Evolutionary conservation across 2,797 vertebrate species (phyloP), one percentile per base, ranked within the genome.

Genomic region (Manis crassicaudata): DNA sequence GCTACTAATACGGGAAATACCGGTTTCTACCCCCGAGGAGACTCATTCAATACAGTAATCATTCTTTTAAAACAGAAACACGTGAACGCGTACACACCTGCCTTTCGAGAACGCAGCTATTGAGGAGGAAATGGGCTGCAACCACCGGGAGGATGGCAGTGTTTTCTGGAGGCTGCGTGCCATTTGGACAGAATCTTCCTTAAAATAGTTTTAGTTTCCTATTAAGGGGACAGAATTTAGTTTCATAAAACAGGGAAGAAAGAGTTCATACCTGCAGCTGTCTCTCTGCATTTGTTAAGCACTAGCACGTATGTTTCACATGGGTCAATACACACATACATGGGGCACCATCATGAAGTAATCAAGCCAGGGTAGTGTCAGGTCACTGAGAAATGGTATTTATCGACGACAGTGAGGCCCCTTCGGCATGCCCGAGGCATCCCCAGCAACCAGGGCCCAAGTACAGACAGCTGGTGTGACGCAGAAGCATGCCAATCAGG

Each of bases 241-340:
- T 27, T 18, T 35, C 11, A 20, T 23, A 13, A 23, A 23, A 7
- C 40, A 25, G 5, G 37, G 25, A 27, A 58, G 81, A 6, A 73
- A 32, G 40, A 27, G 32, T 2, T 21, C 25, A 4, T 7, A 8
- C 0, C 18, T 40, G 25, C 6, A 21, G 0, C 18, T 16, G 12
- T 2, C 35, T 3, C 4, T 7, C 6, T 29, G 2, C 35, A 9
- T 70, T 21, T 21, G 35, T 54, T 60, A 58, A 54, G 40, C 4
- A 7, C 2, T 14, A 2, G 3, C 17, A 1, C 58, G 7, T 12
- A n/a, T 8, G 23, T 52, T 40, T 81, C 13, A 35, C 18, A 2
- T 27, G 4, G 32, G 23, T 58, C 7, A 20, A n/a, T 16, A 76
- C 37, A 63, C 11, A 35, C 29, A 21, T 29, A 10, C 14, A 37